Evolutionary conservation across 2,113 vertebrate species (phyloP), one percentile per base, ranked within the genome.

Genomic region (Trinectes maculatus): DNA sequence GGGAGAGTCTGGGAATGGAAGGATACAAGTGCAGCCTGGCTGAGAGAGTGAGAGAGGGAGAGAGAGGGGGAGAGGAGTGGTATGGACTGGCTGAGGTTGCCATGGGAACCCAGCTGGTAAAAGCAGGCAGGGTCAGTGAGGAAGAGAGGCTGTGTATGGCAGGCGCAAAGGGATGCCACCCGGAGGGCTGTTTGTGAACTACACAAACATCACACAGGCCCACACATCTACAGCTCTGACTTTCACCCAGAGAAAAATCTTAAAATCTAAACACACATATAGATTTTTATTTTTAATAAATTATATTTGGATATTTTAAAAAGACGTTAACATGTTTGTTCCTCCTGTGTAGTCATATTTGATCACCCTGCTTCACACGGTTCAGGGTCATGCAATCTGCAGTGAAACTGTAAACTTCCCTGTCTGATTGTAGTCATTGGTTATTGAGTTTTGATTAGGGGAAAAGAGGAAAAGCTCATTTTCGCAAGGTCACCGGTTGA

Each of bases 21-120:
- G 80, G 83, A 86, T 81, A 78, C 75, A 56, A 84, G 80, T 54
- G 73, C 28, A 52, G 84, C 81, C 67, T 79, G 76, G 82, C 80
- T 85, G 69, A 79, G 85, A 58, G 51, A 33, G 29, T 56, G 34
- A 68, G 42, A 63, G 60, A 64, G 53, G 53, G 24, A 24, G 56
- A 49, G 58, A 29, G 58, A 58, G 73, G 34, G 72, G 43, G 54
- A 56, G 83, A 88, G 85, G 77, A 89, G 85, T 74, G 80, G 84
- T 87, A 82, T 85, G 87, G 84, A 86, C 87, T 31, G 70, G 78
- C 85, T 84, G 80, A 58, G 82, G 91, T 93, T 92, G 82, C 87
- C 79, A 91, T 91, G 83, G 91, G 80, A 91, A 92, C 90, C 82
- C 84, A 86, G 87, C 86, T 91, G 87, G 84, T 89, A 86, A 89